These are phyloP conservation scores for Rynchops niger DNA, from an alignment of 2,113 vertebrate species.

Conservation along the genomic window DNA sequence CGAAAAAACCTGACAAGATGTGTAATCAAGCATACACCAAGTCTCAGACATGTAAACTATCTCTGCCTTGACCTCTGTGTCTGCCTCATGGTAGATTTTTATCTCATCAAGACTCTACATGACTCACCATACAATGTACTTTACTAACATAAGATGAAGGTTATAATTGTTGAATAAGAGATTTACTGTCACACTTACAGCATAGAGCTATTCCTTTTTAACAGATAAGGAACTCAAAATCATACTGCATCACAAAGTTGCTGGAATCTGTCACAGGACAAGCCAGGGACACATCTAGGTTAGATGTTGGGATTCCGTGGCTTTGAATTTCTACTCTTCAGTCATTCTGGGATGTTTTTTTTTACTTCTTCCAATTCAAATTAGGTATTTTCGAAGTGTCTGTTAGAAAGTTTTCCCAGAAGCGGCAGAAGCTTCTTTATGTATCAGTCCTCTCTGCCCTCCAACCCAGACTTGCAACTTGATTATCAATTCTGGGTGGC, in stretches of 20 bases:
- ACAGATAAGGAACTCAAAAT: neutral
- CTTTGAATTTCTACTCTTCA: neutral
- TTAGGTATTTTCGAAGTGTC: neutral
- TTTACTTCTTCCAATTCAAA: neutral
- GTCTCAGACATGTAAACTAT: neutral
- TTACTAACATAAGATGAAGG: neutral
- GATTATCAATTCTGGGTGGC: neutral
- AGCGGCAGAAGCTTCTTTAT: neutral
- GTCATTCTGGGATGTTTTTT: neutral
- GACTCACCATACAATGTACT: neutral
- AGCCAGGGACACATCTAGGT: neutral
- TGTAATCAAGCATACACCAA: neutral
- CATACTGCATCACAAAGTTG: neutral
- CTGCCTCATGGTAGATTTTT: neutral
- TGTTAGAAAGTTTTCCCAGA: neutral
- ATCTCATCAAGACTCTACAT: neutral
- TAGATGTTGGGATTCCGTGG: neutral
- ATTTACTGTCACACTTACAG: neutral
- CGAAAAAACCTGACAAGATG: neutral
- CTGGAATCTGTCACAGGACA: neutral
- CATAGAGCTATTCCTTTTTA: neutral
- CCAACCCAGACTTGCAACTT: neutral
- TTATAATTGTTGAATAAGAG: neutral
- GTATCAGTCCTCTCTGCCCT: neutral
- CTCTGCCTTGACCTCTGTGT: neutral